Percentiles rank a stretch among this genome's conserved stretches.
phyloP scores from a whole-genome alignment of 2,113 vertebrate genomes.

The Aptenodytes patagonicus region DNA sequence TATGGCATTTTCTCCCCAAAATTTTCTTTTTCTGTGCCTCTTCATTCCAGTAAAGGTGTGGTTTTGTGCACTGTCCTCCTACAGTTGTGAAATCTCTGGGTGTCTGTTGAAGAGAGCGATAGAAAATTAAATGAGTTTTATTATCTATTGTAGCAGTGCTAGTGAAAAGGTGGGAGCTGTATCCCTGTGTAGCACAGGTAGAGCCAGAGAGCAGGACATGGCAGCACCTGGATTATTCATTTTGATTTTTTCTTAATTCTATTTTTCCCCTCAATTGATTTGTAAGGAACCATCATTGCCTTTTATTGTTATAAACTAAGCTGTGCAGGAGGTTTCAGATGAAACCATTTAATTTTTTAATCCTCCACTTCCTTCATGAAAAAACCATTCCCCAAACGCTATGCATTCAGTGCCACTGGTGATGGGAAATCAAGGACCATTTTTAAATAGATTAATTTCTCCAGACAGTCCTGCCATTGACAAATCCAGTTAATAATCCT shows the following conservation, averaged over 20 bases:
- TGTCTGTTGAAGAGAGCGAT: not conserved
- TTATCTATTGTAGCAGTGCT: not conserved
- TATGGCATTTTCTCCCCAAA: not conserved
- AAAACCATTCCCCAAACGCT: not conserved
- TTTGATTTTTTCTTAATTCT: not conserved
- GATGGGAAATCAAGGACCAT: not conserved
- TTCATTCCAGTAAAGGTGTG: not conserved
- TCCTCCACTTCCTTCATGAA: not conserved
- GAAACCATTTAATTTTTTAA: conserved; percentile 8
- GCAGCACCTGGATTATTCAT: not conserved
- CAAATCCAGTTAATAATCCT: not conserved
- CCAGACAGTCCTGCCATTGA: not conserved
- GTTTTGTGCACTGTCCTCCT: not conserved
- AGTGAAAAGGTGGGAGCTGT: not conserved
- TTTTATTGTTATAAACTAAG: not conserved
- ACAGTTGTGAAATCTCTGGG: not conserved
- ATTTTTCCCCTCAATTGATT: not conserved
- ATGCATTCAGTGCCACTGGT: not conserved
- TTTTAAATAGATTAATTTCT: not conserved
- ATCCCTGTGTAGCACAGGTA: not conserved
- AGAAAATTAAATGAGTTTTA: not conserved
- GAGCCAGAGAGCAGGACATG: not conserved
- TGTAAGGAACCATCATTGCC: not conserved
- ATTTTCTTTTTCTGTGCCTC: not conserved
- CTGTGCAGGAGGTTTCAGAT: conserved; percentile 12